Evolutionary conservation across 2,888 invertebrate species (phyloP).

Genomic region (Perizoma affinitatum): DNA sequence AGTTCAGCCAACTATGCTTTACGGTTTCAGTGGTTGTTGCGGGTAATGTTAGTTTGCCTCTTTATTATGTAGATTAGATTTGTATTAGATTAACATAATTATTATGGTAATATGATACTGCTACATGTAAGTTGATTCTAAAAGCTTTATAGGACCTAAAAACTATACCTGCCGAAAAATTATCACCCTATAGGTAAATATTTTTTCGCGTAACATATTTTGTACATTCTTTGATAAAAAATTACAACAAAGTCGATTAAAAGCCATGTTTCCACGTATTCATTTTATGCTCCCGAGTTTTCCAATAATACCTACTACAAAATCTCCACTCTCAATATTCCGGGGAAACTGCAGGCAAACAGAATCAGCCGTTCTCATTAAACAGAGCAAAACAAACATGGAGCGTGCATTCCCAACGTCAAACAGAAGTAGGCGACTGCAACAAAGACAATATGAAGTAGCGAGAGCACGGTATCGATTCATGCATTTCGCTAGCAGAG

Average conservation of each 20-base stretch:
- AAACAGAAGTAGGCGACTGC: conserved; percentile 74
- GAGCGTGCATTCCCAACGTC: conserved; percentile 32
- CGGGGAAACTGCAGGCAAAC: conserved; percentile 21
- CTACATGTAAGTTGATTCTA: background rate
- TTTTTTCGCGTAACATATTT: too few species aligned
- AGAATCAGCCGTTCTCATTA: conserved; percentile 30
- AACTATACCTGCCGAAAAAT: too few species aligned
- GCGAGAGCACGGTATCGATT: conserved; percentile 74
- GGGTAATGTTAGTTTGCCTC: conserved; percentile 43
- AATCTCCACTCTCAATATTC: conserved; percentile 13
- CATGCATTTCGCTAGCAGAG: conserved; percentile 71
- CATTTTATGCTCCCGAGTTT: background rate
- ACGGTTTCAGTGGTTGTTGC: conserved; percentile 41
- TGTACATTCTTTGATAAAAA: background rate
- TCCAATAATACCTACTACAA: conserved; percentile 5
- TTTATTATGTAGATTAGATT: conserved; percentile 17
- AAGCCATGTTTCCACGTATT: background rate
- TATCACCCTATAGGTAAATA: too few species aligned
- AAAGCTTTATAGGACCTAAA: too few species aligned
- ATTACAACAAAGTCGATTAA: background rate
- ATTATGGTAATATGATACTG: conserved; percentile 4
- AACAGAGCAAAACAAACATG: conserved; percentile 28
- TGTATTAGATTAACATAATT: conserved; percentile 2
- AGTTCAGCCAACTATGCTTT: conserved; percentile 49
- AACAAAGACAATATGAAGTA: conserved; percentile 76